Evolutionary conservation across 2,888 invertebrate genomes (phyloP).

Genomic region (Oligia fasciuncula): DNA sequence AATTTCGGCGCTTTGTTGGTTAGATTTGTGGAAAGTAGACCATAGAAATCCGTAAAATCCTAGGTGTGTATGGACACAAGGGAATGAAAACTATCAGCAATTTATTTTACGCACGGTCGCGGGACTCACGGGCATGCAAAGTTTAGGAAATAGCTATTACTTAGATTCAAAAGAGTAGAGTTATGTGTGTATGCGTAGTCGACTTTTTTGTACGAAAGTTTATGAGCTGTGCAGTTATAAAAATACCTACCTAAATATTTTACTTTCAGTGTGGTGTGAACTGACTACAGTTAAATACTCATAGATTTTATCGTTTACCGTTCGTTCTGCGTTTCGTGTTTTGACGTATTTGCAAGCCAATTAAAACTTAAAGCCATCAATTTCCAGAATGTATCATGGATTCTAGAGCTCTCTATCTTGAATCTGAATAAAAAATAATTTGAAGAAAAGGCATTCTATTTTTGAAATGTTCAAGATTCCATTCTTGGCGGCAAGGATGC

Average conservation of each 20-base stretch:
- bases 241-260: not conserved
- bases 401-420: constrained; percentile 28
- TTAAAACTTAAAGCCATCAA: constrained; percentile 17
- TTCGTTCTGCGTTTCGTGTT: not conserved
- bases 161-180: not conserved
- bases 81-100: not conserved
- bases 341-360: constrained; percentile 21
- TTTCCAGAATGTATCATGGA: constrained; percentile 35
- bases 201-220: not conserved
- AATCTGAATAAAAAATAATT: constrained; percentile 29
- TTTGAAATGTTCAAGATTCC: constrained; percentile 55
- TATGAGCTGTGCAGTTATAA: not conserved
- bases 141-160: not conserved
- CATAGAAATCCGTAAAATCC: not conserved
- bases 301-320: constrained; percentile 24
- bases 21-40: not conserved
- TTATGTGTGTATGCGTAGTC: not conserved
- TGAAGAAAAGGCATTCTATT: constrained; percentile 47
- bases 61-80: not conserved
- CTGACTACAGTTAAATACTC: not conserved
- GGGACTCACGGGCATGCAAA: not conserved
- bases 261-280: not conserved
- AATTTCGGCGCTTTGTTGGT: not conserved
- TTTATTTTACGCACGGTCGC: not conserved
- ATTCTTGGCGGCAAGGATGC: constrained; percentile 53